Percentiles rank a stretch among this genome's conserved stretches.
These are phyloP conservation scores for Resseliella maxima DNA, from an alignment of 2,888 invertebrate species.

Conservation along the genomic window DNA sequence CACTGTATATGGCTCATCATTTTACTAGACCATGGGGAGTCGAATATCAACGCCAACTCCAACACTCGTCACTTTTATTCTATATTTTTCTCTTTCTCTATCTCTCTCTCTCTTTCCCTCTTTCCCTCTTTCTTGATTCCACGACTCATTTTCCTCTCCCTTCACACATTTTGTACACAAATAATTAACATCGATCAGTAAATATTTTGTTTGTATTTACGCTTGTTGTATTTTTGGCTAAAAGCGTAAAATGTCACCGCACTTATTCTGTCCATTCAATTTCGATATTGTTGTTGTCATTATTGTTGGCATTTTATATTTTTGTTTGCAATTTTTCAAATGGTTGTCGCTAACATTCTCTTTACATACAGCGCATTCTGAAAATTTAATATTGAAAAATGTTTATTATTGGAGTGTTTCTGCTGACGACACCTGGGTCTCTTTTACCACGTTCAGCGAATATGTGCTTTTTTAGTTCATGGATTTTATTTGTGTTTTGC, in stretches of 20 bases:
- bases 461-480: too few species aligned
- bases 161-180: background rate
- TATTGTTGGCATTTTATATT: too few species aligned
- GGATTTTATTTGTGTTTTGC: background rate
- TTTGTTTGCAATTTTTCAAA: background rate
- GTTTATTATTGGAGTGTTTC: background rate
- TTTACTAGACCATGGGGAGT: constrained; percentile 26
- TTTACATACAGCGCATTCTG: background rate
- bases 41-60: constrained; percentile 19
- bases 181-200: constrained; percentile 41
- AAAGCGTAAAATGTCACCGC: background rate
- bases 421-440: constrained; percentile 8
- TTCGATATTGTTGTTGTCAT: too few species aligned
- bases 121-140: background rate
- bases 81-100: background rate
- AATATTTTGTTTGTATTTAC: constrained; percentile 26
- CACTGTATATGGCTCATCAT: background rate
- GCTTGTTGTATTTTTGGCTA: constrained; percentile 3
- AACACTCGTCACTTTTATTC: background rate
- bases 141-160: background rate
- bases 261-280: background rate
- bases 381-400: constrained; percentile 30
- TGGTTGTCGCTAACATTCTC: background rate
- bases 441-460: background rate
- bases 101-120: background rate